A percentile compares a stretch with the other conserved stretches of the same genome.
Evolutionary conservation across 1,140 invertebrate species (phyloP).

Genomic region (Drosophila ananassae): DNA sequence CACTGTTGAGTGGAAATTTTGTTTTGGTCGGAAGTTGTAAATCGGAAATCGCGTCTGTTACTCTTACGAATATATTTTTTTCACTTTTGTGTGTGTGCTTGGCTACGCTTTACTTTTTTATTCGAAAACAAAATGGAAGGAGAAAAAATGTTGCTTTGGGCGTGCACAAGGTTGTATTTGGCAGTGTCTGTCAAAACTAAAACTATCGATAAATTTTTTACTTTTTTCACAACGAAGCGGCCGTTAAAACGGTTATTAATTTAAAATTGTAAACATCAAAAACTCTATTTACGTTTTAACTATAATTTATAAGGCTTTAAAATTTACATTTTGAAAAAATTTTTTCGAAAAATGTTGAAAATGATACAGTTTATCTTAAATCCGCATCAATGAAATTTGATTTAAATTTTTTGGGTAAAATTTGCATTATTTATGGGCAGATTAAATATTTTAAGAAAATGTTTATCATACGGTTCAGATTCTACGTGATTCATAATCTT

Average conservation of each 20-base stretch:
- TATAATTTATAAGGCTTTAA: no score
- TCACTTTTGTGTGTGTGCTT: slow-evolving; percentile 56
- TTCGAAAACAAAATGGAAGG: slow-evolving; percentile 72
- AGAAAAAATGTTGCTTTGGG: slow-evolving; percentile 62
- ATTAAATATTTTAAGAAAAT: no score
- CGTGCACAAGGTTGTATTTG: slow-evolving; percentile 66
- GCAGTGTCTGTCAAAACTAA: background rate
- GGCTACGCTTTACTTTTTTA: slow-evolving; percentile 40
- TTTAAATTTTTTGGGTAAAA: no score
- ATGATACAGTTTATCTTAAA: no score
- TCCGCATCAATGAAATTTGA: no score
- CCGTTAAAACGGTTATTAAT: background rate
- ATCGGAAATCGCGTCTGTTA: slow-evolving; percentile 55
- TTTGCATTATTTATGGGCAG: no score
- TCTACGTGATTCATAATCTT: no score
- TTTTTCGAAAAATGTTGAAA: no score
- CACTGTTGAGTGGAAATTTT: slow-evolving; percentile 57
- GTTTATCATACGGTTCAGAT: no score
- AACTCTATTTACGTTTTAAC: no score
- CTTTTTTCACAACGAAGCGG: background rate
- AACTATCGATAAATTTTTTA: background rate
- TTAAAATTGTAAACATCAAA: no score
- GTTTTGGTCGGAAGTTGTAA: slow-evolving; percentile 32
- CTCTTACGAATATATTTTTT: slow-evolving; percentile 43
- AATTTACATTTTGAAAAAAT: no score